Evolutionary conservation across 1,140 invertebrate species (phyloP).

Genomic region (Augochlora pura): DNA sequence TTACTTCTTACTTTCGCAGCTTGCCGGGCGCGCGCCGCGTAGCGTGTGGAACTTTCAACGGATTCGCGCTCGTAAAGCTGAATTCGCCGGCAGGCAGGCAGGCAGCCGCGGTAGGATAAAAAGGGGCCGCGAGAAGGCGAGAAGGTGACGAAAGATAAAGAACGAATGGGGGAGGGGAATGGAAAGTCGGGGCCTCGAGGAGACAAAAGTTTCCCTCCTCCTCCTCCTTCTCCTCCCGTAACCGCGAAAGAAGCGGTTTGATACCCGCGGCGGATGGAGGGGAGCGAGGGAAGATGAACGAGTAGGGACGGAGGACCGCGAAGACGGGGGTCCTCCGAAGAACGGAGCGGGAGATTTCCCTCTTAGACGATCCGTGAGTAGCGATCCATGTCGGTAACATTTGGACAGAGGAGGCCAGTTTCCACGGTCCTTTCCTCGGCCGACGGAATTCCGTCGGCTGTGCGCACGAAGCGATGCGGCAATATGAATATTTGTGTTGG

Average conservation of each 20-base stretch:
- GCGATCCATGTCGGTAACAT: conserved; percentile 54
- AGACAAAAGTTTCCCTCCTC: conserved; percentile 53
- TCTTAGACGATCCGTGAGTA: conserved; percentile 51
- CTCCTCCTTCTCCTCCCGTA: conserved; percentile 31
- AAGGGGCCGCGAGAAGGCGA: conserved; percentile 28
- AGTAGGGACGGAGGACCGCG: not conserved
- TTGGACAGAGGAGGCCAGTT: conserved; percentile 23
- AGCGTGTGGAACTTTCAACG: conserved; percentile 47
- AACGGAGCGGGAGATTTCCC: conserved; percentile 45
- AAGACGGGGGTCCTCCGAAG: not conserved
- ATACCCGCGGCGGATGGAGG: not conserved
- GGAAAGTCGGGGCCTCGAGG: conserved; percentile 33
- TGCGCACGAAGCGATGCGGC: not conserved
- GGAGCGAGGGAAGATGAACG: not conserved
- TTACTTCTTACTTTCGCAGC: conserved; percentile 39
- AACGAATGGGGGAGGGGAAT: conserved; percentile 33
- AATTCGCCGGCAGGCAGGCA: conserved; percentile 54
- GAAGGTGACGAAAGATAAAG: conserved; percentile 12
- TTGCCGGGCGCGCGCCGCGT: conserved; percentile 5
- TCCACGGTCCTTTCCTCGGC: not conserved
- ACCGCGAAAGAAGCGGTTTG: conserved; percentile 43
- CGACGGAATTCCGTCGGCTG: conserved; percentile 14
- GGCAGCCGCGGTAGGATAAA: conserved; percentile 12
- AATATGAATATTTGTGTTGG: conserved; percentile 48
- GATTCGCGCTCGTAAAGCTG: conserved; percentile 65